Evolutionary conservation across 2,797 vertebrate species (phyloP).

Genomic region (Psittacula derbiana): DNA sequence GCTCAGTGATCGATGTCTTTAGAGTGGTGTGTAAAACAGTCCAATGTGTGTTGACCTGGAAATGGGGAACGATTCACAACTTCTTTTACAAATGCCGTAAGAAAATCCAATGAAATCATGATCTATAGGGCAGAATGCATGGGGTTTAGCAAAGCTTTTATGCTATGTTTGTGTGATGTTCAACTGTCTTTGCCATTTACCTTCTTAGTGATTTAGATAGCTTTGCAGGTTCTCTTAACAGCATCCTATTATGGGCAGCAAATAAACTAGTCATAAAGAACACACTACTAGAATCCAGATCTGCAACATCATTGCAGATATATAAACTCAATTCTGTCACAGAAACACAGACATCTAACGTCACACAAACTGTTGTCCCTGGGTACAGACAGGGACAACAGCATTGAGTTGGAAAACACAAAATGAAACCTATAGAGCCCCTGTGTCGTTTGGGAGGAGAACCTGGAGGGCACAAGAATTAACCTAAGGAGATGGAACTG

Average conservation of each 20-base stretch:
- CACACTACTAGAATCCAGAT: not conserved
- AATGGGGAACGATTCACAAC: not conserved
- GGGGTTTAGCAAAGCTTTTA: not conserved
- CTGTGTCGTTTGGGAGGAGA: not conserved
- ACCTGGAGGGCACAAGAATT: not conserved
- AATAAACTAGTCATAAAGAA: not conserved
- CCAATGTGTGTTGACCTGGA: not conserved
- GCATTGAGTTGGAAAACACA: not conserved
- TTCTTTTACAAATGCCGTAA: slow-evolving; percentile 5
- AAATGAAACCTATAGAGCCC: not conserved
- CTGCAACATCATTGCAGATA: not conserved
- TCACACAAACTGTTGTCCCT: not conserved
- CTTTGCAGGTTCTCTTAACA: not conserved
- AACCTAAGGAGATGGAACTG: not conserved
- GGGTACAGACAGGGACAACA: not conserved
- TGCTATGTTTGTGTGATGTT: not conserved
- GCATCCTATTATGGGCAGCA: not conserved
- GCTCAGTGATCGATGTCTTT: rapidly evolving
- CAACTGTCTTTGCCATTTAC: not conserved
- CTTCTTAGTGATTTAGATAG: not conserved
- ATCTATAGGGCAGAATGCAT: not conserved
- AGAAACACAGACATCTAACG: not conserved
- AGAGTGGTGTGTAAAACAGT: not conserved
- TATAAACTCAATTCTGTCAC: not conserved
- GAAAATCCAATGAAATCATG: not conserved